Evolutionary conservation across 1,140 invertebrate genomes (phyloP).

Genomic region (Helicorthomorpha holstii): DNA sequence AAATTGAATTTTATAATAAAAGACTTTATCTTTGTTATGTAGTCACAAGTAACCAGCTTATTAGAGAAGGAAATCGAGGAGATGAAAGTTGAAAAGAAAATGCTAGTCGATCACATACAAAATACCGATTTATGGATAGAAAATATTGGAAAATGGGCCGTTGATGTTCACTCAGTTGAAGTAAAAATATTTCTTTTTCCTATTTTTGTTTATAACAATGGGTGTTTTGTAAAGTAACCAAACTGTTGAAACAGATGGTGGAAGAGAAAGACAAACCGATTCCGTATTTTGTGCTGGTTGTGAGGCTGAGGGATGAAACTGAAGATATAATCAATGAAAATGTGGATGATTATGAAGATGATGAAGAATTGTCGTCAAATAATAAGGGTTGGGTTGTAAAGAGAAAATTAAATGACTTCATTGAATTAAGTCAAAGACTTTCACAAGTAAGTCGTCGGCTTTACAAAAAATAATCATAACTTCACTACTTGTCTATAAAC

Average conservation of each 20-base stretch:
- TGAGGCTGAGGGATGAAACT: slow-evolving; percentile 50
- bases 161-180: slow-evolving; percentile 60
- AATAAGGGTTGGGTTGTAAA: slow-evolving; percentile 66
- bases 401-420: slow-evolving; percentile 60
- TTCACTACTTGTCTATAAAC: too few relatives aligned
- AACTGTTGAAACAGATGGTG: slow-evolving; percentile 31
- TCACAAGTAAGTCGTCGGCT: slow-evolving; percentile 29
- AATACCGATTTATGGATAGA: slow-evolving; percentile 75
- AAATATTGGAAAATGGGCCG: slow-evolving; percentile 67
- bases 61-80: slow-evolving; percentile 65
- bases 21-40: too few relatives aligned
- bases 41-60: too few relatives aligned
- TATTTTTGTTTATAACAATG: slow-evolving; percentile 4
- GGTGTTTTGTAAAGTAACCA: not conserved
- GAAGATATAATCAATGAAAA: slow-evolving; percentile 33
- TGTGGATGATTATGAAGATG: slow-evolving; percentile 7
- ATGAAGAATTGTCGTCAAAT: slow-evolving; percentile 38
- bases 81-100: slow-evolving; percentile 53
- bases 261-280: slow-evolving; percentile 51
- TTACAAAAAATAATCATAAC: too few relatives aligned
- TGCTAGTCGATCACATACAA: slow-evolving; percentile 63
- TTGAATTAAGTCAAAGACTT: slow-evolving; percentile 66
- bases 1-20: too few relatives aligned
- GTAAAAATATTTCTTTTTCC: slow-evolving; percentile 24
- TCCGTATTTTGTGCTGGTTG: slow-evolving; percentile 61